Base-by-base conservation (phyloP, 2,888 invertebrate species). In the Lobophora halterata region DNA sequence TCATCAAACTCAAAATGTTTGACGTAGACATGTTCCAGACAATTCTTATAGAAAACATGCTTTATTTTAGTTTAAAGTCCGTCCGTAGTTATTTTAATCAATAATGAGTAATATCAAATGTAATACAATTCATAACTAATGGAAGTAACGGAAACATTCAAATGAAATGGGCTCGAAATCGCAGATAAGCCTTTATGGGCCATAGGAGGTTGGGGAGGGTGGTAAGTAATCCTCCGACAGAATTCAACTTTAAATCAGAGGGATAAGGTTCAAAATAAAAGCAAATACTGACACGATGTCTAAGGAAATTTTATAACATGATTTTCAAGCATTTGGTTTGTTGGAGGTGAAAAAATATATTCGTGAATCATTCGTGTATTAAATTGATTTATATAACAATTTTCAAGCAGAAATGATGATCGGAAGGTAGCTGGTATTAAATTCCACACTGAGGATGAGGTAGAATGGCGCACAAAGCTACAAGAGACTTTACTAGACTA, bases 141-240 rank as follows among this genome's bases (percentile, higher is more conserved):
- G 71, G 66, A 70, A 71, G 69, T 73, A 67, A 61, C 67, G 58
- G 57, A 56, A 65, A 71, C 74, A 79, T 78, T 81, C 80, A 82
- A 80, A 81, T 78, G 79, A 77, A 83, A 83, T 82, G 81, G 79
- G 74, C 73, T 71, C 71, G 79, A 83, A 81, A 79, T 80, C 74
- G 71, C 68, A 78, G 79, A 82, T 82, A 82, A 69, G 70, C 75
- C 71, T 76, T 70, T 77, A 76, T 72, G 71, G 70, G 69, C 63
- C 73, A 71, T 74, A 79, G 69, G 55, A 54, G 61, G 43, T 32
- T 38, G 52, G 57, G 55, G 24, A 46, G 40, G 47, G 42, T 55
- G 51, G 43, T 32, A 48, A 46, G 46, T 52, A 38, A 40, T 52
- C 31, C 29, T 34, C 31, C 17, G 18, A 0, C 27, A 14, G 32